A percentile compares a stretch with the other conserved stretches of the same genome.
phyloP scores from a whole-genome alignment of 2,113 vertebrate species.

The Nymphicus hollandicus region DNA sequence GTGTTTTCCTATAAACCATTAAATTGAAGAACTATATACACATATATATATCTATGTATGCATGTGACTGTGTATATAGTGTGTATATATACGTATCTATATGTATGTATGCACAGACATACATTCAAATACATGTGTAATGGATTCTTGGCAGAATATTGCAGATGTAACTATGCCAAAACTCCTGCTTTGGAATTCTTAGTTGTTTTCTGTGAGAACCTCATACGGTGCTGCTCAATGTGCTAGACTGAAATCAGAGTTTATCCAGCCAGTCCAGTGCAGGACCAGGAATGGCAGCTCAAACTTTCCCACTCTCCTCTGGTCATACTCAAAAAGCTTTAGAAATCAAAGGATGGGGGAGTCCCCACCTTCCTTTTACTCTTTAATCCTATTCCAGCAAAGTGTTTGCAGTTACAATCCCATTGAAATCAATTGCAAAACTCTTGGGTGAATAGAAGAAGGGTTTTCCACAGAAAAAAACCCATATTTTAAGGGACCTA shows the following conservation, averaged over 20 bases:
- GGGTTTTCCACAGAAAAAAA: not conserved
- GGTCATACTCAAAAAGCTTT: not conserved
- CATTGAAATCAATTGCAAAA: not conserved
- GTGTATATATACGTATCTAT: accelerated
- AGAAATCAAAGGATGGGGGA: not conserved
- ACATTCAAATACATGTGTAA: not conserved
- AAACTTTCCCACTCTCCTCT: not conserved
- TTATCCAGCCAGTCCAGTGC: not conserved
- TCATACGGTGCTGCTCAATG: accelerated
- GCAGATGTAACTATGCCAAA: not conserved
- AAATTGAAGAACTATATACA: not conserved
- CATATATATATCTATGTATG: accelerated
- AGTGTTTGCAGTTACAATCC: not conserved
- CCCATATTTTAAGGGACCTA: no score
- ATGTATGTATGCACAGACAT: no score
- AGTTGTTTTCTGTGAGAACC: not conserved
- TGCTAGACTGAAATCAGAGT: not conserved
- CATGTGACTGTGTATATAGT: accelerated
- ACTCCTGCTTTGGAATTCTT: not conserved
- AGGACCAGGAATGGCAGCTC: not conserved
- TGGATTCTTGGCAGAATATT: not conserved
- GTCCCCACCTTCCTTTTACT: not conserved
- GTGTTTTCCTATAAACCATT: not conserved
- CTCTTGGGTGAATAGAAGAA: not conserved
- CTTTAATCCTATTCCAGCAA: not conserved